Conservation (phyloP, 1,140 invertebrate genomes). For the Magallana ariakensis region DNA sequence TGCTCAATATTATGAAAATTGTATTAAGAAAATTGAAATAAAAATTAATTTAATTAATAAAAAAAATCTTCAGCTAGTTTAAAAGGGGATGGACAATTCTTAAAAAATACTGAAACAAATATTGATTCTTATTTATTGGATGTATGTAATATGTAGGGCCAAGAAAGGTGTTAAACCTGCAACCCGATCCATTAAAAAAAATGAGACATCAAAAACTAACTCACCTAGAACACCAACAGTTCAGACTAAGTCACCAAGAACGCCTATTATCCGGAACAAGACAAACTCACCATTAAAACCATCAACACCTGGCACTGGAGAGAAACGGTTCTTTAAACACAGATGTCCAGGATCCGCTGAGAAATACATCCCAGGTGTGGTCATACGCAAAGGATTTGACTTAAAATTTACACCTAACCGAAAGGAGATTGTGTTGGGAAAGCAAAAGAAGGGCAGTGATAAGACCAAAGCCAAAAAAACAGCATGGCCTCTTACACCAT, state of each 20-base stretch:
- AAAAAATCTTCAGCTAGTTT: no score
- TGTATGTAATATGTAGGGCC: background rate
- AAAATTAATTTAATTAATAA: no score
- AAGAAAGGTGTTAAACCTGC: background rate
- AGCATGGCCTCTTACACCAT: conserved; percentile 21
- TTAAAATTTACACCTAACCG: conserved; percentile 61
- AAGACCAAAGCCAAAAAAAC: conserved; percentile 42
- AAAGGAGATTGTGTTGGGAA: conserved; percentile 22
- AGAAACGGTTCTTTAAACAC: conserved; percentile 52
- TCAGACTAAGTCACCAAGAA: background rate
- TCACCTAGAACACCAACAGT: no score
- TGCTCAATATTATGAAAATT: no score
- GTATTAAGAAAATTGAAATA: no score
- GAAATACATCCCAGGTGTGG: conserved; percentile 52
- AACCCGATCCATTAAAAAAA: background rate
- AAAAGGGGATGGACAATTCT: no score
- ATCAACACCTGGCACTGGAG: conserved; percentile 26
- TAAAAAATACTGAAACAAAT: no score
- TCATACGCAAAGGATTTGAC: conserved; percentile 62
- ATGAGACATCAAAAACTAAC: background rate
- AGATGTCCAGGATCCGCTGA: conserved; percentile 55
- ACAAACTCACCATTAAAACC: background rate
- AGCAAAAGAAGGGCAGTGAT: conserved; percentile 37
- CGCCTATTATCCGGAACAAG: background rate
- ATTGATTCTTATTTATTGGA: no score